These are phyloP conservation scores for Sander lucioperca DNA, from an alignment of 2,113 vertebrate genomes.

Conservation along the genomic window DNA sequence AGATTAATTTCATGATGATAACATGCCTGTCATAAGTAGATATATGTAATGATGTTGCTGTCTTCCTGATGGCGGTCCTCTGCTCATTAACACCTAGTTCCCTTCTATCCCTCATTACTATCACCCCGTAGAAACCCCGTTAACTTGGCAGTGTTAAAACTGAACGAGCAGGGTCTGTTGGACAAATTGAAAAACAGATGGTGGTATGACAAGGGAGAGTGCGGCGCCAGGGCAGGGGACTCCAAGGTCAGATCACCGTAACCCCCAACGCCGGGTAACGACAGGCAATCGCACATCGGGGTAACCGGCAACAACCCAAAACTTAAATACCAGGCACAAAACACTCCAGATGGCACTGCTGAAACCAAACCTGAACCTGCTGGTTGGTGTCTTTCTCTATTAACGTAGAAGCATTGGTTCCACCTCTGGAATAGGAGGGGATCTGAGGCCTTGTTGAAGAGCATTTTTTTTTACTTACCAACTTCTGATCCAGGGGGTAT, in stretches of 20 bases:
- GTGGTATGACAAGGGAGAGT: slow-evolving; percentile 99
- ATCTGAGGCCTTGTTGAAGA: neutral
- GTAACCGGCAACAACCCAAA: slow-evolving; percentile 92
- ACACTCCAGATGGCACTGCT: slow-evolving; percentile 44
- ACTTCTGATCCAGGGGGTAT: too few relatives aligned
- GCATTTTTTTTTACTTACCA: too few relatives aligned
- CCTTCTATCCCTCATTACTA: slow-evolving; percentile 75
- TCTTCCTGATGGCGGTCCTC: slow-evolving; percentile 36
- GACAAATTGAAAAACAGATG: slow-evolving; percentile 99
- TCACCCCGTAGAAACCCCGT: slow-evolving; percentile 96
- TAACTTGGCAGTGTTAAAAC: slow-evolving; percentile 99
- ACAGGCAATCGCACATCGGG: slow-evolving; percentile 79
- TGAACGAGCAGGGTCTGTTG: slow-evolving; percentile 99
- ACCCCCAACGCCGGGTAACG: slow-evolving; percentile 90
- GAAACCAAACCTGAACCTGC: neutral
- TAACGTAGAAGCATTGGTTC: neutral
- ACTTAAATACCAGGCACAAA: neutral
- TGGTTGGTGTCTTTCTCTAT: neutral
- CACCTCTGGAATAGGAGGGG: neutral
- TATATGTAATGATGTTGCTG: slow-evolving; percentile 41
- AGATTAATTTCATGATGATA: neutral
- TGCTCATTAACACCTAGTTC: slow-evolving; percentile 66
- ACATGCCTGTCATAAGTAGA: slow-evolving; percentile 18
- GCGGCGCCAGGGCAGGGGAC: slow-evolving; percentile 99
- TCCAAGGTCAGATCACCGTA: slow-evolving; percentile 99